phyloP scores from a whole-genome alignment of 2,888 invertebrate species.

The Polia nebulosa region DNA sequence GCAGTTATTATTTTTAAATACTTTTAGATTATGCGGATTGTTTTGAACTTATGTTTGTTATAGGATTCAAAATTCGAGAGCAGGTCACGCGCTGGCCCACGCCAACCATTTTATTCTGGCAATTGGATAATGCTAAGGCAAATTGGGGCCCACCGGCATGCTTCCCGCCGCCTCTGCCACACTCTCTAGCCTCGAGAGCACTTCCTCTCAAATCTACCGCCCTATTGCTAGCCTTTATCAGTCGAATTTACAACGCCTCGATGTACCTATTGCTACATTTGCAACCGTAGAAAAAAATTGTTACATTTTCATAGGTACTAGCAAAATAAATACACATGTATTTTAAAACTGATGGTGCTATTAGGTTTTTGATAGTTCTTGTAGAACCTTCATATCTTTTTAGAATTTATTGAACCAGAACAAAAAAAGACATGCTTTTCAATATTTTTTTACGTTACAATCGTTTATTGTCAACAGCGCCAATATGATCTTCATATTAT shows the following conservation, averaged over 20 bases:
- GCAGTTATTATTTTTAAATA: neutral
- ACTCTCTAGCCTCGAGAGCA: conserved; percentile 86
- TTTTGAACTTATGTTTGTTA: conserved; percentile 33
- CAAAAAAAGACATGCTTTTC: neutral
- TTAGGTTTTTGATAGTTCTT: neutral
- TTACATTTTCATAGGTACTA: neutral
- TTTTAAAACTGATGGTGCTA: neutral
- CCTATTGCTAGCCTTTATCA: conserved; percentile 82
- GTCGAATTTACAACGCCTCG: conserved; percentile 62
- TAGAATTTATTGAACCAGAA: neutral
- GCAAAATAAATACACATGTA: neutral
- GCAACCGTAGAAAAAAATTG: neutral
- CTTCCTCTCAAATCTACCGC: conserved; percentile 77
- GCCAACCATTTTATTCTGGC: conserved; percentile 88
- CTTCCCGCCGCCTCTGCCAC: conserved; percentile 80
- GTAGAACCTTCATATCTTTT: neutral
- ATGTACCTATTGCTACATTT: conserved; percentile 4
- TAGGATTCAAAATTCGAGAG: conserved; percentile 75
- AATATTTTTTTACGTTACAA: neutral
- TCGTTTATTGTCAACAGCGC: neutral
- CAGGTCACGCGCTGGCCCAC: conserved; percentile 89
- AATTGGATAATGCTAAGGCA: conserved; percentile 88
- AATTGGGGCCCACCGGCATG: conserved; percentile 88
- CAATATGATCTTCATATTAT: neutral
- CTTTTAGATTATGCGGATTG: neutral